phyloP scores from a whole-genome alignment of 2,113 vertebrate species.

The Sprattus sprattus region DNA sequence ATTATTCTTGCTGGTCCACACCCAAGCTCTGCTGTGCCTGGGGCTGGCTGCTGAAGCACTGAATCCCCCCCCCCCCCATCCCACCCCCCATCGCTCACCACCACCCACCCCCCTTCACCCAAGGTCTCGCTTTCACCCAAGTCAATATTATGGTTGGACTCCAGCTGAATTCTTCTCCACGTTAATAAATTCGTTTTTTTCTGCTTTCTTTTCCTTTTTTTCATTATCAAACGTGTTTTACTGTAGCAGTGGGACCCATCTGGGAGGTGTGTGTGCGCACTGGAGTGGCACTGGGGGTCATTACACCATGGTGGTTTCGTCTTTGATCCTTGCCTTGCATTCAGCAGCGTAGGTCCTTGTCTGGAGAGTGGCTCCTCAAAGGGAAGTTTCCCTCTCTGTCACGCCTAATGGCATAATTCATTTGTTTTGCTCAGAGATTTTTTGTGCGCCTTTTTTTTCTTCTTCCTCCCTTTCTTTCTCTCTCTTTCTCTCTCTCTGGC shows the following conservation, averaged over 20 bases:
- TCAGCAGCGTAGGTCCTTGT: not conserved
- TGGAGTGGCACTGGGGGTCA: conserved; percentile 31
- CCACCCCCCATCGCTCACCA: not conserved
- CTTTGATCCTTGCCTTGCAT: conserved; percentile 1
- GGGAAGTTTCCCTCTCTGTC: conserved; percentile 14
- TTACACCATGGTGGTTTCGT: conserved; percentile 6
- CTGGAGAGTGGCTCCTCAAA: not conserved
- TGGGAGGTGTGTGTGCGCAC: conserved; percentile 34
- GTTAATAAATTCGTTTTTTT: conserved; percentile 33
- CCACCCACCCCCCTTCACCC: conserved; percentile 10
- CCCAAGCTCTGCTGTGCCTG: not conserved
- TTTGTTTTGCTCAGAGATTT: conserved; percentile 30
- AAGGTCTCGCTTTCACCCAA: conserved; percentile 36
- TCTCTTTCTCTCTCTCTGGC: not conserved
- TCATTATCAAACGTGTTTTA: not conserved
- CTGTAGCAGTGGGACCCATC: conserved; percentile 11
- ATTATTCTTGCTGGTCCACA: not conserved
- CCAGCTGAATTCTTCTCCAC: conserved; percentile 43
- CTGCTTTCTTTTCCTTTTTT: not conserved
- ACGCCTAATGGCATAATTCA: conserved; percentile 21
- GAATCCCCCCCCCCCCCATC: not conserved
- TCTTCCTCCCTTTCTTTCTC: not conserved
- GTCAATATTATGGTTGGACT: conserved; percentile 51
- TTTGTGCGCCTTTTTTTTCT: conserved; percentile 28
- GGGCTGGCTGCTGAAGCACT: not conserved